These are phyloP conservation scores for Chloroclystis v-ata DNA, from an alignment of 2,888 invertebrate species.

Conservation along the genomic window DNA sequence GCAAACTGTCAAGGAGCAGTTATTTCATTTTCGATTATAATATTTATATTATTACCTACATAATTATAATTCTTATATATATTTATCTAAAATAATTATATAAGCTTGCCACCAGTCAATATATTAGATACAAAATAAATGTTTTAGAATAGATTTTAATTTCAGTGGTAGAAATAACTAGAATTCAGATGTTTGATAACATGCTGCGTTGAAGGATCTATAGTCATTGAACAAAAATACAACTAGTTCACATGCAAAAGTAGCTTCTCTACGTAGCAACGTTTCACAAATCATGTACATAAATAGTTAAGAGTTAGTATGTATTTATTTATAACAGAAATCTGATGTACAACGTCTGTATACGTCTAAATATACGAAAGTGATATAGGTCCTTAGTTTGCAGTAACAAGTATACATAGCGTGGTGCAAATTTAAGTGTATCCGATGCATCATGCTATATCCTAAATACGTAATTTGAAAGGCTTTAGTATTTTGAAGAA, in stretches of 20 bases:
- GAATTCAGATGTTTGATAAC: constrained; percentile 12
- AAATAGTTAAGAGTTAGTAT: constrained; percentile 36
- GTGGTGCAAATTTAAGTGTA: constrained; percentile 36
- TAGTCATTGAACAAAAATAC: neutral
- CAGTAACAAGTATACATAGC: constrained; percentile 47
- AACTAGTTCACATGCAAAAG: neutral
- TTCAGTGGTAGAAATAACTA: constrained; percentile 19
- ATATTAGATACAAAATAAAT: constrained; percentile 21
- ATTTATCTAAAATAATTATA: too few relatives aligned
- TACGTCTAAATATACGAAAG: constrained; percentile 65
- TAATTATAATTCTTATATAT: too few relatives aligned
- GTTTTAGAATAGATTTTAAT: constrained; percentile 22
- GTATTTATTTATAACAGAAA: constrained; percentile 61
- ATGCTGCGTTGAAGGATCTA: constrained; percentile 14
- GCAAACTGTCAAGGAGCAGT: neutral
- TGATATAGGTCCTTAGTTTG: constrained; percentile 37
- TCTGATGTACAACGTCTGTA: constrained; percentile 77
- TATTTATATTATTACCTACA: too few relatives aligned
- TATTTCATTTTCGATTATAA: too few relatives aligned
- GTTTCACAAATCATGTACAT: constrained; percentile 27
- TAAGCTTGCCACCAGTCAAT: constrained; percentile 22
- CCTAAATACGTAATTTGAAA: constrained; percentile 74
- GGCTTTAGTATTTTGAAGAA: constrained; percentile 69
- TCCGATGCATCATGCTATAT: constrained; percentile 47
- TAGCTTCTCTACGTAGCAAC: constrained; percentile 17